Percentiles rank a stretch among this genome's conserved stretches.
Evolutionary conservation across 2,888 invertebrate genomes (phyloP).

Genomic region (Himalopsyche kuldschensis): DNA sequence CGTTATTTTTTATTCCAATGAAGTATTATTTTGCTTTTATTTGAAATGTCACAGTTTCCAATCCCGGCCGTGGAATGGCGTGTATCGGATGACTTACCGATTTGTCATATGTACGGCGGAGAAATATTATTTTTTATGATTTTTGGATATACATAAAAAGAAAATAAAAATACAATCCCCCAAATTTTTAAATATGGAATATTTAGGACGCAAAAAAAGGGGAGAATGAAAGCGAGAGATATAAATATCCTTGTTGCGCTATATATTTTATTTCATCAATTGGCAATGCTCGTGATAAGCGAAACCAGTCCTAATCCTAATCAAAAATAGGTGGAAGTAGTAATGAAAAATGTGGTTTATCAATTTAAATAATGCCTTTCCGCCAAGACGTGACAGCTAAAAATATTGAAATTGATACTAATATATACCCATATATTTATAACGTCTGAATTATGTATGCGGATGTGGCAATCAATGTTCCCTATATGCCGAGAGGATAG

Average conservation of each 20-base stretch:
- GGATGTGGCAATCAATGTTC: no score
- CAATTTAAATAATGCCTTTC: no score
- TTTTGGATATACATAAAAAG: background rate
- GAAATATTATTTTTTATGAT: background rate
- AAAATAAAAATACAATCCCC: background rate
- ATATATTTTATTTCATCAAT: no score
- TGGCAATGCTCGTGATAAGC: no score
- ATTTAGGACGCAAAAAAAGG: background rate
- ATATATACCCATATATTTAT: no score
- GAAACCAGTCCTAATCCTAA: no score
- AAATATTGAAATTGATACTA: no score
- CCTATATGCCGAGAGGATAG: no score
- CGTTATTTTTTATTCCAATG: constrained; percentile 1
- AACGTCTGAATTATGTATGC: no score
- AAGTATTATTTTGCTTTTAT: background rate
- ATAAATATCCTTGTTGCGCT: background rate
- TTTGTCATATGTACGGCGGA: background rate
- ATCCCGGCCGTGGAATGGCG: background rate
- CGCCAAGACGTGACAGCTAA: no score
- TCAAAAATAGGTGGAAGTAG: no score
- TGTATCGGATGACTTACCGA: background rate
- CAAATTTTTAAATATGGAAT: background rate
- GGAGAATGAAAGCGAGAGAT: background rate
- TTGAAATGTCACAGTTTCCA: background rate
- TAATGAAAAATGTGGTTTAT: no score